Evolutionary conservation across 1,140 invertebrate species (phyloP).

Genomic region (Myzus persicae): DNA sequence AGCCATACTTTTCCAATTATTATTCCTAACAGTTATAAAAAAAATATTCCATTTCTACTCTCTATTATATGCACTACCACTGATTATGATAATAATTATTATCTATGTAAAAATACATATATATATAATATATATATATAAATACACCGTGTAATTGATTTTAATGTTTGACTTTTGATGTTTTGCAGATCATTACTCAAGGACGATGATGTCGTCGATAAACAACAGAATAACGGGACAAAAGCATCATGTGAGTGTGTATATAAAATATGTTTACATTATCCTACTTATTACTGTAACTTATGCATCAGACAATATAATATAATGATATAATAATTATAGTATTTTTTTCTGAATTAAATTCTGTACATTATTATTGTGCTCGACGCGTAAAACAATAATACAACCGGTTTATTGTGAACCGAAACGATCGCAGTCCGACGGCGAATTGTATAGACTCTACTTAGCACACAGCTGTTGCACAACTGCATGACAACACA

Average conservation of each 20-base stretch:
- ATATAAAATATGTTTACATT: not conserved
- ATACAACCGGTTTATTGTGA: not conserved
- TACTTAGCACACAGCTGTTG: conserved; percentile 41
- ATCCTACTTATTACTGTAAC: not conserved
- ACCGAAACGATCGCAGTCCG: not conserved
- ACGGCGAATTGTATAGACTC: conserved; percentile 55
- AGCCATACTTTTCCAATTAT: not conserved
- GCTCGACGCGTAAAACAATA: conserved; percentile 20
- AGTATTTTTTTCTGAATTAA: not conserved
- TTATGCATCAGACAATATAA: not conserved
- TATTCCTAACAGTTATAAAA: not conserved
- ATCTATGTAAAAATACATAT: too few relatives aligned
- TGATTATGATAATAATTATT: not conserved
- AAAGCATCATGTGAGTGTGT: conserved; percentile 34
- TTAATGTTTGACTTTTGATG: not conserved
- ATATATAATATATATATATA: too few relatives aligned
- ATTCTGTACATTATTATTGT: not conserved
- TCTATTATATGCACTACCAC: not conserved
- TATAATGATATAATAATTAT: not conserved
- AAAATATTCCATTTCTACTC: not conserved
- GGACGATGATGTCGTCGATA: not conserved
- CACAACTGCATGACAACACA: not conserved
- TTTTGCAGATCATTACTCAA: conserved; percentile 2
- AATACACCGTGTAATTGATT: not conserved
- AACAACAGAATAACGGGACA: conserved; percentile 16